phyloP scores from a whole-genome alignment of 2,888 invertebrate species.

The Eilema griseolum region DNA sequence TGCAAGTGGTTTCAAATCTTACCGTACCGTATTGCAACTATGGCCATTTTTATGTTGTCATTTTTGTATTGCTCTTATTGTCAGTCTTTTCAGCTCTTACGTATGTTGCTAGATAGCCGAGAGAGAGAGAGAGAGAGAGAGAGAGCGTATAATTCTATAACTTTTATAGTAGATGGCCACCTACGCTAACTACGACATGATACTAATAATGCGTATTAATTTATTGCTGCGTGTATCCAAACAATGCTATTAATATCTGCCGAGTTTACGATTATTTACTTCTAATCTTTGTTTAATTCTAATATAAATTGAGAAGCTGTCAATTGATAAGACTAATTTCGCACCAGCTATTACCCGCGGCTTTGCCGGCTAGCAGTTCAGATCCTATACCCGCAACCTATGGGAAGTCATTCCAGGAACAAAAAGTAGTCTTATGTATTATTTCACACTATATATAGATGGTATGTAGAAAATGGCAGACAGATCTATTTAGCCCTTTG shows the following conservation, averaged over 20 bases:
- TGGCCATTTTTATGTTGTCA: too few species aligned
- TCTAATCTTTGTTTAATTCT: constrained; percentile 18
- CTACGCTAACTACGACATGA: background rate
- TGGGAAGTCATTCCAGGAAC: too few species aligned
- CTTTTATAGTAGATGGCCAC: background rate
- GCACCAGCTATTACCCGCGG: too few species aligned
- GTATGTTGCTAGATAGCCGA: background rate
- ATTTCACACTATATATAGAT: too few species aligned
- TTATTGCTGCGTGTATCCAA: constrained; percentile 4
- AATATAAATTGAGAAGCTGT: background rate
- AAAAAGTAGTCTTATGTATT: too few species aligned
- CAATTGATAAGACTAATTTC: background rate
- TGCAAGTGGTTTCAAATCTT: too few species aligned
- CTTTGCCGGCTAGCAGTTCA: too few species aligned
- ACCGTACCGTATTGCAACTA: background rate
- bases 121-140: background rate
- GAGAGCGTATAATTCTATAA: background rate
- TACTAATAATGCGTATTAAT: constrained; percentile 9
- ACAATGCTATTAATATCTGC: constrained; percentile 2
- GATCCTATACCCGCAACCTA: too few species aligned
- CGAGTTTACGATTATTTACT: constrained; percentile 3
- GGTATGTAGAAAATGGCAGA: too few species aligned
- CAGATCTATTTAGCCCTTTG: too few species aligned
- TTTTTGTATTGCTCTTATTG: background rate
- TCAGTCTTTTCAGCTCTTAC: background rate